Conservation (phyloP, 2,113 vertebrate genomes). For the Nothobranchius kuhntae region DNA sequence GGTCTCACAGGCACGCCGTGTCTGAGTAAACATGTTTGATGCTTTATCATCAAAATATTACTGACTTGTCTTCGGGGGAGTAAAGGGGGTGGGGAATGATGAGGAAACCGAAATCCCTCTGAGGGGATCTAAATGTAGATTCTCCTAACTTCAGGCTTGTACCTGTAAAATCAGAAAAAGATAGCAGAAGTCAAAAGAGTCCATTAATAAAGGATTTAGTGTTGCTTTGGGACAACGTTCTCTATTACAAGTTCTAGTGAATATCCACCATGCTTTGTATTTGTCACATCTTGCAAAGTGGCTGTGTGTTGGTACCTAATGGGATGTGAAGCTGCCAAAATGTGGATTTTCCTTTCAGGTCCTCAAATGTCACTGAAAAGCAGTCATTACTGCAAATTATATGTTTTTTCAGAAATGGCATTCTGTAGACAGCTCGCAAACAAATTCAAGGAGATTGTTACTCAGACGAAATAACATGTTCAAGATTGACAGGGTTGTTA, state of each 20-base stretch:
- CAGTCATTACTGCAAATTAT: slow-evolving; percentile 16
- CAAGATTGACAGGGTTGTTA: slow-evolving; percentile 1
- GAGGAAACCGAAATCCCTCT: slow-evolving; percentile 30
- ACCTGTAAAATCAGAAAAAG: slow-evolving; percentile 34
- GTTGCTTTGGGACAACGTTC: slow-evolving; percentile 2
- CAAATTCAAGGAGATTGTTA: slow-evolving; percentile 3
- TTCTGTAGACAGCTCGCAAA: slow-evolving; percentile 20
- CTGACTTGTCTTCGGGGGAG: slow-evolving; percentile 37
- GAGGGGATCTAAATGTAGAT: slow-evolving; percentile 46
- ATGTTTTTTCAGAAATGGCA: slow-evolving; percentile 10
- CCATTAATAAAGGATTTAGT: background rate
- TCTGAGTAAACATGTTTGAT: slow-evolving; percentile 65
- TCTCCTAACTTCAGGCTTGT: slow-evolving; percentile 37
- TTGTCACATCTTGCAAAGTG: slow-evolving; percentile 27
- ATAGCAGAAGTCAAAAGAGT: slow-evolving; percentile 31
- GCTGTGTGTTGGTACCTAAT: slow-evolving; percentile 41
- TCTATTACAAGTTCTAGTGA: slow-evolving; percentile 12
- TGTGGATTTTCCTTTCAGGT: slow-evolving; percentile 31
- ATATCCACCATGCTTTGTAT: slow-evolving; percentile 4
- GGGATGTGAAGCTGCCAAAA: slow-evolving; percentile 28
- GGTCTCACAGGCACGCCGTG: slow-evolving; percentile 49
- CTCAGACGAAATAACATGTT: background rate
- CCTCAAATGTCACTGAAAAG: slow-evolving; percentile 44
- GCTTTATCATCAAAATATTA: slow-evolving; percentile 64
- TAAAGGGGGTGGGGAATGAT: background rate